Base-by-base conservation (phyloP, 2,888 invertebrate genomes). In the Coelopa pilipes region DNA sequence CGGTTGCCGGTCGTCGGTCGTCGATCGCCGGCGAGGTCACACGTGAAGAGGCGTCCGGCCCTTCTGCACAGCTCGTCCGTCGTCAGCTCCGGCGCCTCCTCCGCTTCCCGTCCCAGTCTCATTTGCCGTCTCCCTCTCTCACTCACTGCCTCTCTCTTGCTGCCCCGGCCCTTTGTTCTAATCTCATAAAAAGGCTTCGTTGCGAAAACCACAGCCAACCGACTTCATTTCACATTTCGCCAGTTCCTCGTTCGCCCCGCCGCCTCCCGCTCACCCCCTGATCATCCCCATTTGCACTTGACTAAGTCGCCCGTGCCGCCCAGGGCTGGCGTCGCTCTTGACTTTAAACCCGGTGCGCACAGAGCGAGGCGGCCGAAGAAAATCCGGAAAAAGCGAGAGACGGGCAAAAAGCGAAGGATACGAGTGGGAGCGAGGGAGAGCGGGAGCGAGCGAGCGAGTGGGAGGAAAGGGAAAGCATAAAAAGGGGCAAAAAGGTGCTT, bases 221-320 rank as follows among this genome's bases (percentile, higher is more conserved):
- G 65, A 71, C 65, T 71, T 65, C 70, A 71, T 71, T 71, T 69
- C 53, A 49, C 62, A 63, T 49, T 49, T 60, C 21, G 49, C 47
- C 60, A 67, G 19, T 24, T 72, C 67, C 45, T 46, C 34, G 63
- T 69, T 19, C 34, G 7, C 34, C 34, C 34, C 7, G 4, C 34
- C 34, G 11, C 19, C 66, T 10, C 47, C 19, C 15, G 50, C 57
- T 45, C 19, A 55, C 21, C 10, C 9, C 15, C 34, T n/a, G 5
- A 49, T 63, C 34, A 62, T 49, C 63, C 50, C 19, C 63, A 71
- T 71, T 71, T 65, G 71, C 71, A 71, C 71, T 65, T 71, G 63
- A 55, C 65, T 65, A 55, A 63, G 55, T 65, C 65, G 34, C 60
- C 34, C n/a, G n/a, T n/a, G n/a, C n/a, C n/a, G n/a, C n/a, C n/a